Evolutionary conservation across 2,888 invertebrate genomes (phyloP).

Genomic region (Sminthurinus aureus): DNA sequence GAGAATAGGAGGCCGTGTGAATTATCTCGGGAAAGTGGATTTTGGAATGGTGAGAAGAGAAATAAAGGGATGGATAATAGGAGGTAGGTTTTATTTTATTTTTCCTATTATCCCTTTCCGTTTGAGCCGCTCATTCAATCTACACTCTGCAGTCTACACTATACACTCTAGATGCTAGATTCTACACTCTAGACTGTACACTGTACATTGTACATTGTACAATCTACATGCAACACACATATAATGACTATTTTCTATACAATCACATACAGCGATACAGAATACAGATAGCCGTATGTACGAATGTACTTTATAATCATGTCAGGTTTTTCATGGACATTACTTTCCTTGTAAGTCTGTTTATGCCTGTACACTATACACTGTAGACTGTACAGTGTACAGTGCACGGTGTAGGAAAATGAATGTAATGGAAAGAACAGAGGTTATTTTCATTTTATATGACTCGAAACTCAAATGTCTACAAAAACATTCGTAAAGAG

Average conservation of each 20-base stretch:
- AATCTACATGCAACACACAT: too few species aligned
- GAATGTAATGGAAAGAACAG: background rate
- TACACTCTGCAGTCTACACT: background rate
- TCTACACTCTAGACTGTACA: too few species aligned
- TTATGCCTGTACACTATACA: background rate
- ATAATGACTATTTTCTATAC: too few species aligned
- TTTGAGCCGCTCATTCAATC: background rate
- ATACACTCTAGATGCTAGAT: too few species aligned
- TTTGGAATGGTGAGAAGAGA: constrained; percentile 4
- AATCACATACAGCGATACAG: too few species aligned
- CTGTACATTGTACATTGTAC: background rate
- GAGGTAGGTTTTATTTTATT: constrained; percentile 15
- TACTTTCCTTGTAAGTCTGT: background rate
- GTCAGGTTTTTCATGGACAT: background rate
- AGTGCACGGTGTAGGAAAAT: background rate
- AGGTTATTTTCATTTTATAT: constrained; percentile 4
- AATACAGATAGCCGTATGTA: background rate
- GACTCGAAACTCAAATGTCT: background rate
- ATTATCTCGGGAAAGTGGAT: constrained; percentile 18
- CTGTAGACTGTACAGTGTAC: too few species aligned
- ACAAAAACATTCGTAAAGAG: too few species aligned
- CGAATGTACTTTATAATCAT: background rate
- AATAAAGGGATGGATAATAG: constrained; percentile 10
- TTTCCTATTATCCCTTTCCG: background rate
- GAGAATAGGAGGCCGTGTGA: constrained; percentile 15